These are phyloP conservation scores for Ooceraea biroi DNA, from an alignment of 1,140 invertebrate genomes.

Conservation along the genomic window DNA sequence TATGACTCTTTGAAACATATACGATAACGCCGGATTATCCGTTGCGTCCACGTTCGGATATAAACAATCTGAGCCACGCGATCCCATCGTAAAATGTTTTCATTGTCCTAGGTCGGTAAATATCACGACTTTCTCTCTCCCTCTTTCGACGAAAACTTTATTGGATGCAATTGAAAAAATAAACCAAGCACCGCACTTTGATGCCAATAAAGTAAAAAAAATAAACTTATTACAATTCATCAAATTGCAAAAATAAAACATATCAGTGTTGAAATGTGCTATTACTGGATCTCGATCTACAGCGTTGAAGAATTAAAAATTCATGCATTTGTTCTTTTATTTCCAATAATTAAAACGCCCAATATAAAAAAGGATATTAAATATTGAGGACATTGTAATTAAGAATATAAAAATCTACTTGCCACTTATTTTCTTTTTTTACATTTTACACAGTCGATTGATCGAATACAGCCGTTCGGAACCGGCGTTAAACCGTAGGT, in stretches of 20 bases:
- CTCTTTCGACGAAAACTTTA: conserved; percentile 21
- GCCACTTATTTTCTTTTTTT: conserved; percentile 1
- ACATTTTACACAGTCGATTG: conserved; percentile 16
- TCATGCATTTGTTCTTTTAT: neutral
- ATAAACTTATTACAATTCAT: too few relatives aligned
- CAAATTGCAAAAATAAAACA: neutral
- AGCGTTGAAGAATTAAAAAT: neutral
- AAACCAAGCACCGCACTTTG: neutral
- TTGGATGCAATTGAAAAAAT: conserved; percentile 4
- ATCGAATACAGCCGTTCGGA: too few relatives aligned
- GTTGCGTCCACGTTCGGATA: conserved; percentile 7
- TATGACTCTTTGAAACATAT: conserved; percentile 66
- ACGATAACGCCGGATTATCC: conserved; percentile 50
- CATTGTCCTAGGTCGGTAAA: neutral
- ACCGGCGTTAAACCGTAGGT: too few relatives aligned
- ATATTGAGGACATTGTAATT: neutral
- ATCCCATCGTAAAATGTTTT: conserved; percentile 36
- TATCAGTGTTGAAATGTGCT: neutral
- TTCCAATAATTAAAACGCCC: too few relatives aligned
- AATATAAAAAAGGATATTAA: neutral
- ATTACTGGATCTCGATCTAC: neutral
- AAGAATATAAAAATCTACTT: neutral
- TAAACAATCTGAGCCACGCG: conserved; percentile 28
- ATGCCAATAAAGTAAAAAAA: too few relatives aligned
- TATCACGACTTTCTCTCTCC: neutral